These are phyloP conservation scores for Trichopoda pennipes DNA, from an alignment of 2,888 invertebrate genomes.

Conservation along the genomic window DNA sequence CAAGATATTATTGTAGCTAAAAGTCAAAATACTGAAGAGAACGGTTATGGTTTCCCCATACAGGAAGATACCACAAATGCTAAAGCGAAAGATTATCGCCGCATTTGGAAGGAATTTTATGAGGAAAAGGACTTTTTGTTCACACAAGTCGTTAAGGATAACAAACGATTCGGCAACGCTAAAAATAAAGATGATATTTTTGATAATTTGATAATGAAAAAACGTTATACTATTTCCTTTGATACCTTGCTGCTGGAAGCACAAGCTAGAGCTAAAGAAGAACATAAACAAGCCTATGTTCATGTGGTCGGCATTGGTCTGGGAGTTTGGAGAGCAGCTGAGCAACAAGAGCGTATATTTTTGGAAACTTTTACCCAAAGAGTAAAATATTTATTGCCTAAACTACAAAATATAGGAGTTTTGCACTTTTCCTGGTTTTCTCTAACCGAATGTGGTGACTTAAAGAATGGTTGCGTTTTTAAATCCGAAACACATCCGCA, in stretches of 20 bases:
- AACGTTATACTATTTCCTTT: constrained; percentile 82
- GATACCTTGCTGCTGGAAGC: constrained; percentile 85
- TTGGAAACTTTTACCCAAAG: constrained; percentile 85
- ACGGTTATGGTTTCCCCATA: constrained; percentile 80
- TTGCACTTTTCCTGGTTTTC: constrained; percentile 86
- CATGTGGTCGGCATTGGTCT: constrained; percentile 86
- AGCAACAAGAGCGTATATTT: constrained; percentile 85
- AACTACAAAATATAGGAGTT: constrained; percentile 83
- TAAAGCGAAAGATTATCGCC: constrained; percentile 72
- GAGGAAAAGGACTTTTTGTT: constrained; percentile 73
- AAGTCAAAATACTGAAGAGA: constrained; percentile 81
- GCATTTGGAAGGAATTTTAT: constrained; percentile 75
- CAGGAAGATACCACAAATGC: constrained; percentile 46
- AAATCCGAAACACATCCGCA: constrained; percentile 74
- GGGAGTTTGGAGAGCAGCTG: constrained; percentile 85
- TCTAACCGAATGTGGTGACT: constrained; percentile 81
- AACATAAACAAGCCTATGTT: constrained; percentile 83
- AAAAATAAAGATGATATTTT: constrained; percentile 76
- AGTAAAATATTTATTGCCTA: constrained; percentile 81
- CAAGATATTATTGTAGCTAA: constrained; percentile 82
- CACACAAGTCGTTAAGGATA: constrained; percentile 71
- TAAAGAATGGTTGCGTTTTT: constrained; percentile 81
- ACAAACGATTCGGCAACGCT: constrained; percentile 74
- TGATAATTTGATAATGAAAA: constrained; percentile 78
- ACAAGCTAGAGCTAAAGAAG: constrained; percentile 82